phyloP scores from a whole-genome alignment of 2,113 vertebrate genomes.

The Scolopax mira region DNA sequence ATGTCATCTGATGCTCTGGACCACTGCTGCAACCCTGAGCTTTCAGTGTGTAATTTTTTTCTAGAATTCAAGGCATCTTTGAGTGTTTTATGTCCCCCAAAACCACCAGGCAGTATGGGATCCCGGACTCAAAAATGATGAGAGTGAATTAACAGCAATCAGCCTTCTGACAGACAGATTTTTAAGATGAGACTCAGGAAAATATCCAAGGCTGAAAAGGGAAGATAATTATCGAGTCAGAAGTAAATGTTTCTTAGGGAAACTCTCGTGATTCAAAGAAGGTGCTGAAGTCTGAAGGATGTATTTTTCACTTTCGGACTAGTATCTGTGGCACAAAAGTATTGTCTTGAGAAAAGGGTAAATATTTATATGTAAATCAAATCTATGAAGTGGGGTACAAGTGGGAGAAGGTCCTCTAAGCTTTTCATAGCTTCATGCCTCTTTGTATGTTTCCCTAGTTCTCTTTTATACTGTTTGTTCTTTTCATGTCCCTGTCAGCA shows the following conservation, averaged over 20 bases:
- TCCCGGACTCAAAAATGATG: not conserved
- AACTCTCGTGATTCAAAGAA: not conserved
- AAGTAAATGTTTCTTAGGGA: not conserved
- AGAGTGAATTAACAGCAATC: not conserved
- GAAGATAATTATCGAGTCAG: not conserved
- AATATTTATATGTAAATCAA: not conserved
- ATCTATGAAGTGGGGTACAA: not conserved
- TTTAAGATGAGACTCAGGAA: not conserved
- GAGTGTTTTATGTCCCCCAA: not conserved
- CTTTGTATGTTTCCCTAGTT: not conserved
- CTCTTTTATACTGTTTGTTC: not conserved
- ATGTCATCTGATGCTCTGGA: not conserved
- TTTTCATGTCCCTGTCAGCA: not conserved
- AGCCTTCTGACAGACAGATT: not conserved
- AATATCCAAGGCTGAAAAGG: not conserved
- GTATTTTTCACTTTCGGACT: not conserved
- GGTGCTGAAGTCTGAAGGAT: not conserved
- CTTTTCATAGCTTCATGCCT: not conserved
- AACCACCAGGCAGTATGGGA: not conserved
- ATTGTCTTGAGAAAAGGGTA: not conserved
- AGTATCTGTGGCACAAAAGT: not conserved
- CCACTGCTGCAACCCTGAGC: not conserved
- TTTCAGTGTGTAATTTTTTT: not conserved
- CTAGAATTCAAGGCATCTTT: not conserved
- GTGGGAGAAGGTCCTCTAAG: not conserved